Base-by-base conservation (phyloP, 1,140 invertebrate genomes). In the Xylocopa sonorina region DNA sequence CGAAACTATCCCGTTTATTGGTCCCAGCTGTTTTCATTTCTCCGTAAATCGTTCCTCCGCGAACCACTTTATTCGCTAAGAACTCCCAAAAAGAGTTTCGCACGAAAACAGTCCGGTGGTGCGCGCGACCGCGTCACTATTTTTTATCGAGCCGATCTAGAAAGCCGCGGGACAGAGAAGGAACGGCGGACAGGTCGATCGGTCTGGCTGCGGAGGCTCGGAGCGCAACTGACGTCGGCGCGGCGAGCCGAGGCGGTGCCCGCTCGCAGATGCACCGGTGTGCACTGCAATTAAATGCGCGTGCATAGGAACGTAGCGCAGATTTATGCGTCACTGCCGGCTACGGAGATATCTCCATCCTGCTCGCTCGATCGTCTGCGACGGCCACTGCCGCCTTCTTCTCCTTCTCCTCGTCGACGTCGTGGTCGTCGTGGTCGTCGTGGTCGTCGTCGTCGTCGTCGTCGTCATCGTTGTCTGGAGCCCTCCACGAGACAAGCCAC, bases 241-340 rank as follows among this genome's bases (percentile, higher is more conserved):
- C 62, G 67, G 67, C 63, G 72, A 82, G 55, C 73, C 77, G 67
- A 82, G 55, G 80, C 77, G 67, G 57, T 53, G 68, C 67, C 53
- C 16, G 63, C 27, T 60, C 77, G 68, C 82, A 66, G 69, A 72
- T 78, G 71, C 67, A 71, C 29, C 81, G 71, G 53, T 69, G 53
- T 69, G 75, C 85, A 86, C 84, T 87, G 85, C 84, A 83, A 87
- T 87, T 87, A 87, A 87, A 87, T 84, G 84, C 74, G 81, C 63
- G 72, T 75, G 72, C 60, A 73, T 58, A 78, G 73, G 68, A 81
- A 72, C 77, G 81, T 64, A 80, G 74, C 53, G 78, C 81, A 78
- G 84, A 87, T 87, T 87, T 87, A 87, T 87, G 85, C 78, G 72
- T 84, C 81, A 87, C 85, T 87, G 85, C 85, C 84, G 85, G 85